phyloP scores from a whole-genome alignment of 2,113 vertebrate species.

The Hyperopisus bebe region DNA sequence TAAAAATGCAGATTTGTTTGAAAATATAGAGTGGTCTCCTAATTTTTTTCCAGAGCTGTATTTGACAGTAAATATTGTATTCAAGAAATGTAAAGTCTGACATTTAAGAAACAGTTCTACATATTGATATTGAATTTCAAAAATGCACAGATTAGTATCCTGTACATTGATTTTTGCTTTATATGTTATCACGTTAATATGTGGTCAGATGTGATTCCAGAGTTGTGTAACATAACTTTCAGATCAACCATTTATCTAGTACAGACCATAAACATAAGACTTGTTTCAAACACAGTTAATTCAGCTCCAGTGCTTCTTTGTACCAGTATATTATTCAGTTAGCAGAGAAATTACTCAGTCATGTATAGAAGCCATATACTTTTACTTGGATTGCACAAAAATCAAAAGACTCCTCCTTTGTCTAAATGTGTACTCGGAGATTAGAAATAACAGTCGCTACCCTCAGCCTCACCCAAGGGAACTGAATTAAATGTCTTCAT shows the following conservation, averaged over 20 bases:
- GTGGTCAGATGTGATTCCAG: not conserved
- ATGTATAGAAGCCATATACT: not conserved
- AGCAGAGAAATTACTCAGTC: not conserved
- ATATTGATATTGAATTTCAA: not conserved
- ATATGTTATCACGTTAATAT: not conserved
- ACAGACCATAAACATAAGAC: not conserved
- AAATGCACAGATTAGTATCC: not conserved
- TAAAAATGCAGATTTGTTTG: too few species aligned
- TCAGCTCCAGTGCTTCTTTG: not conserved
- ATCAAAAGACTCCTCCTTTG: not conserved
- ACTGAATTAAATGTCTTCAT: constrained; percentile 37
- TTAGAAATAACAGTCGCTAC: not conserved
- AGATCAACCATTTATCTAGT: not conserved
- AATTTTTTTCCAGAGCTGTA: too few species aligned
- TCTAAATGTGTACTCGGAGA: constrained; percentile 25
- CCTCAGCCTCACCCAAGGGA: not conserved
- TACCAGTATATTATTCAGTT: not conserved
- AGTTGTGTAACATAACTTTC: not conserved
- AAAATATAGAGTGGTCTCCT: too few species aligned
- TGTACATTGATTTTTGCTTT: not conserved
- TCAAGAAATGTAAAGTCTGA: not conserved
- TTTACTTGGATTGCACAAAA: constrained; percentile 1
- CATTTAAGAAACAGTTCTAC: not conserved
- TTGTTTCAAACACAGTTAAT: not conserved
- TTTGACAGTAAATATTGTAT: not conserved